Conservation (phyloP, 2,888 invertebrate genomes). For the Dusona sp. region DNA sequence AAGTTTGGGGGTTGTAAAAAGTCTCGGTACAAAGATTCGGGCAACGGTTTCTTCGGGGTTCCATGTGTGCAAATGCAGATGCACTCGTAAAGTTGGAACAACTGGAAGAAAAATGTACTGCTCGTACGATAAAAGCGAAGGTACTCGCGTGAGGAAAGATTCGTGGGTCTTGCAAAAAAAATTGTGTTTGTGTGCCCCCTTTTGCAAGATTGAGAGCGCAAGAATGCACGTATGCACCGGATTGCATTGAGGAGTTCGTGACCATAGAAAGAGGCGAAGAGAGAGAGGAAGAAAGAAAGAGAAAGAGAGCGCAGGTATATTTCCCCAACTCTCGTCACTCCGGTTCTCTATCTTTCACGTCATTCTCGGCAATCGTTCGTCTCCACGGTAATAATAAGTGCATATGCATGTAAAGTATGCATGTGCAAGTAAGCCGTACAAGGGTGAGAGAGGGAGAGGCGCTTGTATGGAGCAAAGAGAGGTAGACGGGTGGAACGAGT, state of each 20-base stretch:
- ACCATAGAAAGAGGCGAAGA: background rate
- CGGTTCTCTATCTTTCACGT: slow-evolving; percentile 50
- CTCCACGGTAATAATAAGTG: slow-evolving; percentile 43
- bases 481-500: slow-evolving; percentile 74
- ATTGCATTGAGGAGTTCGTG: slow-evolving; percentile 28
- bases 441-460: background rate
- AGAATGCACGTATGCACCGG: slow-evolving; percentile 38
- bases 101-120: background rate
- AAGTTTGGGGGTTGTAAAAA: background rate
- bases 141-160: background rate
- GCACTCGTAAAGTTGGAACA: background rate
- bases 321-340: slow-evolving; percentile 33
- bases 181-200: background rate
- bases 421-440: slow-evolving; percentile 65
- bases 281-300: background rate
- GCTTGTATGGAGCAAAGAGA: slow-evolving; percentile 34
- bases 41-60: background rate
- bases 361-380: slow-evolving; percentile 40
- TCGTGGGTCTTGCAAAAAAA: background rate
- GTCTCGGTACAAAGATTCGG: background rate
- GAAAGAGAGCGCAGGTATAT: background rate
- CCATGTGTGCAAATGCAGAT: slow-evolving; percentile 10
- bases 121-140: slow-evolving; percentile 16
- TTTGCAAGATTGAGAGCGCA: slow-evolving; percentile 1
- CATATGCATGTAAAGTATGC: slow-evolving; percentile 28